A percentile compares a stretch with the other conserved stretches of the same genome.
Conservation (phyloP, 2,888 invertebrate species). For the Pammene aurita region DNA sequence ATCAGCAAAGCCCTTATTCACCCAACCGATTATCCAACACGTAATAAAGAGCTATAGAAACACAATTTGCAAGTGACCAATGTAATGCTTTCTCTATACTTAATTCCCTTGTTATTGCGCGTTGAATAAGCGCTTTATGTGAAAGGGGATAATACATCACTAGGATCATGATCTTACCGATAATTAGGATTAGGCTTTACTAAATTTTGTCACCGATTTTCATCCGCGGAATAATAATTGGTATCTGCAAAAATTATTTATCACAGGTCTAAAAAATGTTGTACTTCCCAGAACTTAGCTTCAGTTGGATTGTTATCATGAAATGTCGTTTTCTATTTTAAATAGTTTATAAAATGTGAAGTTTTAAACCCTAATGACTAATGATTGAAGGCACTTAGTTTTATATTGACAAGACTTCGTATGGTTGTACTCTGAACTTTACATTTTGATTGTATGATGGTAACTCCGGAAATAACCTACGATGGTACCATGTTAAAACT, state of each 20-base stretch:
- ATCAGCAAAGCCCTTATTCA: constrained; percentile 12
- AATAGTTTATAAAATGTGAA: constrained; percentile 59
- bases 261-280: constrained; percentile 30
- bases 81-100: too few relatives aligned
- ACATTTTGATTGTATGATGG: constrained; percentile 82
- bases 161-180: constrained; percentile 34
- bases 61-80: too few relatives aligned
- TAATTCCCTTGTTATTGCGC: too few relatives aligned
- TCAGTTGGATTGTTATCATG: constrained; percentile 8
- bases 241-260: constrained; percentile 25
- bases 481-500: constrained; percentile 56
- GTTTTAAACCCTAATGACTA: constrained; percentile 81
- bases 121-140: not conserved
- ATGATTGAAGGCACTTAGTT: constrained; percentile 81
- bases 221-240: not conserved
- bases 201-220: constrained; percentile 3
- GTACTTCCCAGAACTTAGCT: constrained; percentile 20
- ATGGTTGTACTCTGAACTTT: constrained; percentile 77
- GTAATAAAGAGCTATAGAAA: not conserved
- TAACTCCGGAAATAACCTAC: constrained; percentile 77
- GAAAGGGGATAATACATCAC: constrained; percentile 26
- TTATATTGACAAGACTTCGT: constrained; percentile 76
- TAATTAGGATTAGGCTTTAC: constrained; percentile 24
- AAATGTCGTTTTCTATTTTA: constrained; percentile 45
- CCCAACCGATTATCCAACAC: not conserved